Evolutionary conservation across 2,113 vertebrate species (phyloP).

Genomic region (Onychostruthus taczanowskii): DNA sequence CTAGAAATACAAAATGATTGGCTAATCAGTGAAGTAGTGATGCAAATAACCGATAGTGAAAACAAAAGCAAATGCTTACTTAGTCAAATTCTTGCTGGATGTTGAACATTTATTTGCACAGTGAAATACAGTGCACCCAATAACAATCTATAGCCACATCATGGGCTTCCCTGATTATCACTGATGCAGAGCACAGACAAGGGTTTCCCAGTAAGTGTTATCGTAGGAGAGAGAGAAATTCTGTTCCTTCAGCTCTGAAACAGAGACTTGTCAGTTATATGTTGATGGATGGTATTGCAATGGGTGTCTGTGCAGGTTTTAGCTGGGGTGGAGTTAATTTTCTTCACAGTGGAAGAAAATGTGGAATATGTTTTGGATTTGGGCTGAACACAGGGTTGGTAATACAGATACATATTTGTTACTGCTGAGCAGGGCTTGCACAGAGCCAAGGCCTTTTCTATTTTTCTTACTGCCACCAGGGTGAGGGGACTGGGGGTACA

Average conservation of each 20-base stretch:
- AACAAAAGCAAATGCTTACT: neutral
- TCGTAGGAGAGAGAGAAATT: neutral
- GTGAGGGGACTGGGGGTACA: neutral
- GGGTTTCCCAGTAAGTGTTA: neutral
- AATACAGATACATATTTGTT: neutral
- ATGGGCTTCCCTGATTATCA: neutral
- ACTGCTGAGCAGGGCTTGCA: neutral
- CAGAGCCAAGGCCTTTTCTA: neutral
- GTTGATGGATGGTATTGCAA: neutral
- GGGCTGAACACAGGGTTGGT: neutral
- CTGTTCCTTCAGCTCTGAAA: neutral
- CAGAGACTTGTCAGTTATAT: neutral
- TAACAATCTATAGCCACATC: neutral
- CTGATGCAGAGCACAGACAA: neutral
- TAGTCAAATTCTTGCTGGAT: neutral
- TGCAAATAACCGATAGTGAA: neutral
- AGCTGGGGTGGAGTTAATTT: neutral
- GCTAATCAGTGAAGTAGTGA: neutral
- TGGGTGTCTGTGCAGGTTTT: neutral
- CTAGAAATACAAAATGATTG: neutral
- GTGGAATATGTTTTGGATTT: neutral
- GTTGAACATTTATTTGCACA: neutral
- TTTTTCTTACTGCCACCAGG: fast-evolving
- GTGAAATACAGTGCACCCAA: neutral
- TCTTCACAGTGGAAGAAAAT: neutral